Evolutionary conservation across 2,797 vertebrate species (phyloP).

Genomic region (Ciconia nigra): DNA sequence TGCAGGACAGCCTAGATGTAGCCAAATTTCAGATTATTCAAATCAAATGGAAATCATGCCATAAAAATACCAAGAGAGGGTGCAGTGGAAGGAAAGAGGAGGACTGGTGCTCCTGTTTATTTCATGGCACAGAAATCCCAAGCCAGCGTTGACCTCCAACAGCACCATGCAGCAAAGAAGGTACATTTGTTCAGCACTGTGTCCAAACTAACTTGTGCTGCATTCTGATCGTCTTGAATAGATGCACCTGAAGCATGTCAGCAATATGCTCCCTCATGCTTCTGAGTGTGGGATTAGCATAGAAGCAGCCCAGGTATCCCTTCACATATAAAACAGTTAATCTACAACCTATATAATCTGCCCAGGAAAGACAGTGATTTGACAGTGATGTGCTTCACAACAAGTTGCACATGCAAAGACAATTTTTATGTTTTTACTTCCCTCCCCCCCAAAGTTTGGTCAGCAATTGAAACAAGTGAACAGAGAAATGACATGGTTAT

Average conservation of each 20-base stretch:
- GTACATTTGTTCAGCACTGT: not conserved
- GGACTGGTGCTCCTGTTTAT: not conserved
- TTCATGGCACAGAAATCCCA: not conserved
- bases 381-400: not conserved
- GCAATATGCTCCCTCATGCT: fast-evolving
- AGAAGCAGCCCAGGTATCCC: not conserved
- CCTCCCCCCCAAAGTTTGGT: not conserved
- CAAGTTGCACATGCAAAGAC: not conserved
- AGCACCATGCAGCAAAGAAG: not conserved
- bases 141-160: not conserved
- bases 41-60: not conserved
- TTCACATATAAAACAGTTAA: not conserved
- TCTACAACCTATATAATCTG: not conserved
- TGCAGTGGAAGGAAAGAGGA: not conserved
- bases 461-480: not conserved
- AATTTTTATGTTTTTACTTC: not conserved
- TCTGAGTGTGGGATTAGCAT: not conserved
- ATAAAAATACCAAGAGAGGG: not conserved
- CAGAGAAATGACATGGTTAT: not conserved
- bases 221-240: not conserved
- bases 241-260: not conserved
- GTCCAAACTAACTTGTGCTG: not conserved
- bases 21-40: not conserved
- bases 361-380: not conserved
- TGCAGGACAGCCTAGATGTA: not conserved